Conservation (phyloP, 2,113 vertebrate species). For the Campylomormyrus numenius region DNA sequence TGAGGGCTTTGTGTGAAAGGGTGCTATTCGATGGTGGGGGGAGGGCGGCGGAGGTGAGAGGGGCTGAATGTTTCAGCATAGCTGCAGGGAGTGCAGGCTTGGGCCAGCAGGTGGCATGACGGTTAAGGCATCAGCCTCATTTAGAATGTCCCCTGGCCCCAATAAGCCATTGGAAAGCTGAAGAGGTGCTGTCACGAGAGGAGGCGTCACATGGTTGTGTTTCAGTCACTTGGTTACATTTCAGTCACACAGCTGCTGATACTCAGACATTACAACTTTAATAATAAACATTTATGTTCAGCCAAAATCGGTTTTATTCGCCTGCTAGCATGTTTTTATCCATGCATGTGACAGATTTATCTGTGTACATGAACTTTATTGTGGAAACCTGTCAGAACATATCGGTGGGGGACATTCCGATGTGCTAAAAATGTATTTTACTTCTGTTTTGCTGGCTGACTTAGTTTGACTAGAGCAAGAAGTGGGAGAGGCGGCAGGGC, state of each 20-base stretch:
- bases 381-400: neutral
- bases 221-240: neutral
- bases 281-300: neutral
- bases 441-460: neutral
- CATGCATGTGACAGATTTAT: neutral
- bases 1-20: neutral
- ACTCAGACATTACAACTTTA: neutral
- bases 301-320: neutral
- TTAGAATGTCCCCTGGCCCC: neutral
- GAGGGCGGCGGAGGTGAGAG: neutral
- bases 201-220: neutral
- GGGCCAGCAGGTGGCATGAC: neutral
- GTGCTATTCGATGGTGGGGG: neutral
- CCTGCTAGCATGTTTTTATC: neutral
- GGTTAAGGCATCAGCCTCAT: neutral
- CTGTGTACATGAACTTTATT: neutral
- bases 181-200: neutral
- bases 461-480: neutral
- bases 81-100: constrained; percentile 22
- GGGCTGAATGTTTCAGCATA: neutral
- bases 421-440: neutral
- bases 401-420: neutral
- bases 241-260: neutral
- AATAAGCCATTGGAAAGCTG: neutral
- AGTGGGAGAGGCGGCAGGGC: neutral